phyloP scores from a whole-genome alignment of 2,113 vertebrate genomes.

The Lasiurus cinereus region DNA sequence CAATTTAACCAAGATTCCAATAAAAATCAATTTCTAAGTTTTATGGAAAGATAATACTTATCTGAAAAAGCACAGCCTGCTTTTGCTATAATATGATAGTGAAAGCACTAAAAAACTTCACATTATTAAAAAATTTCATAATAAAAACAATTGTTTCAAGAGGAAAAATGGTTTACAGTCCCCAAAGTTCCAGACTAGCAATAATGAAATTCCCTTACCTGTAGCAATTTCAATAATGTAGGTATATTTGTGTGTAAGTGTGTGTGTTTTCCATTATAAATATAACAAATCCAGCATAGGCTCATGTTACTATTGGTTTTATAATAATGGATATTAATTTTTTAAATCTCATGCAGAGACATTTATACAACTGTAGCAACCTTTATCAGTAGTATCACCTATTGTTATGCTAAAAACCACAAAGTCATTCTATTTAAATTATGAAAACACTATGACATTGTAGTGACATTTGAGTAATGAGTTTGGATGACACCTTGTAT shows the following conservation, averaged over 20 bases:
- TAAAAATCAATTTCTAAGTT: slow-evolving; percentile 60
- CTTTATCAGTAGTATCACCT: background rate
- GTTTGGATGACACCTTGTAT: slow-evolving; percentile 12
- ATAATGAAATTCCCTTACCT: slow-evolving; percentile 51
- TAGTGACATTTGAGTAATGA: background rate
- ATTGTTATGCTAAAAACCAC: slow-evolving; percentile 25
- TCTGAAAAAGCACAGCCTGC: slow-evolving; percentile 36
- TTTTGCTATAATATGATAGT: slow-evolving; percentile 41
- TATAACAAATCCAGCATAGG: slow-evolving; percentile 16
- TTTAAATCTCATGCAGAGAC: background rate
- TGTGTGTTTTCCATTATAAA: slow-evolving; percentile 43
- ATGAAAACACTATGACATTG: background rate
- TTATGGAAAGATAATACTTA: slow-evolving; percentile 61
- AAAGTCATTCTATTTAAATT: slow-evolving; percentile 1
- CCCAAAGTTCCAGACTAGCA: slow-evolving; percentile 17
- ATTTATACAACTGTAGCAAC: background rate
- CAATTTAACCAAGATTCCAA: slow-evolving; percentile 66
- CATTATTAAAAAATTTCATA: slow-evolving; percentile 46
- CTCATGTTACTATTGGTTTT: slow-evolving; percentile 34
- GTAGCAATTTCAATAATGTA: slow-evolving; percentile 43
- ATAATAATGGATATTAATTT: slow-evolving; percentile 41
- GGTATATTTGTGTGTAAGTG: background rate
- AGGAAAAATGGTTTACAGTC: slow-evolving; percentile 17
- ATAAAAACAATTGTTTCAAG: slow-evolving; percentile 62
- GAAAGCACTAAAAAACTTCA: slow-evolving; percentile 15